Evolutionary conservation across 2,888 invertebrate species (phyloP), one percentile per base, ranked within the genome.

Genomic region (Allolobophora icterica): DNA sequence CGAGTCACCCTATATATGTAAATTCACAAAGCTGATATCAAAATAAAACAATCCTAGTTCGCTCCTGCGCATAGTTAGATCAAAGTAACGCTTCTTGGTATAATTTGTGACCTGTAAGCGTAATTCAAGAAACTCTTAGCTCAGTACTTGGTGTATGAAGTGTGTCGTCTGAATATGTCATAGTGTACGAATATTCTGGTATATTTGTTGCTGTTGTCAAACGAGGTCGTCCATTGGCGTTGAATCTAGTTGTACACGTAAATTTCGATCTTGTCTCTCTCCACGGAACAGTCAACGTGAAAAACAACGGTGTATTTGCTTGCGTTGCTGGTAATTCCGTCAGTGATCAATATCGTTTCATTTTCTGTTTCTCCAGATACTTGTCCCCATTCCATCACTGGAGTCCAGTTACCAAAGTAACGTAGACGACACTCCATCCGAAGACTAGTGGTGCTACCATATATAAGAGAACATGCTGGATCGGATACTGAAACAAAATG

Each of bases 301-400:
- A 71, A n/a, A 71, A 71, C 71, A n/a, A 71, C 71, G 71, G 30
- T 71, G 71, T n/a, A 8, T 71, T 3, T 71, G 71, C 71, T 71
- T n/a, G n/a, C n/a, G 71, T 30, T 71, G 71, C n/a, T 71, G 11
- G 71, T 71, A 71, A n/a, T 71, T 71, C 71, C 71, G n/a, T n/a
- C 30, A n/a, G 30, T n/a, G 30, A n/a, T 17, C 0, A 71, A n/a
- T n/a, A n/a, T 11, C 8, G 30, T n/a, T n/a, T 71, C 71, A n/a
- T 71, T 71, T 30, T 71, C 71, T 8, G n/a, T 71, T 71, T n/a
- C 71, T 71, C 71, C 71, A 71, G 71, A n/a, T n/a, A 71, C 71
- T n/a, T 71, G 71, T n/a, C 71, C n/a, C 71, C 71, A 71, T 71
- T 71, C 71, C 71, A 71, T 71, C 30, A 71, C n/a, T 71, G 71